Evolutionary conservation across 2,888 invertebrate species (phyloP), one percentile per base, ranked within the genome.

Genomic region (Drosophila kokeensis): DNA sequence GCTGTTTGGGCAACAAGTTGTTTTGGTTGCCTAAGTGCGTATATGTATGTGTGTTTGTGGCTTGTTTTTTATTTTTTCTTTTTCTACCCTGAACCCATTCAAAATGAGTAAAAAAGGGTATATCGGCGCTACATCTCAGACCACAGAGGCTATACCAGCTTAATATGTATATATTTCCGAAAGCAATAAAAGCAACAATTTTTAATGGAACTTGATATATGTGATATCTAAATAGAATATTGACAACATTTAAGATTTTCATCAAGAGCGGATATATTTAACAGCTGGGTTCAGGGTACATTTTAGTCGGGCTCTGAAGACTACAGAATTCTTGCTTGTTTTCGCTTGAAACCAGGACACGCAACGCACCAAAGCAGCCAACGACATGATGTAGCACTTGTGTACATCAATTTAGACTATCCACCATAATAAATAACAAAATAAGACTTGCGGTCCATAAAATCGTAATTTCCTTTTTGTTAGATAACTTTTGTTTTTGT

Each of bases 1-100:
- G 52, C 57, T 57, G 34, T 65, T 58, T 50, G 65, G 61, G 89
- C 84, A 84, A 86, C 84, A 84, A 84, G 84, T 84, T 81, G 83
- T 62, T 79, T 27, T 29, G 45, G 11, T 11, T 38, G 34, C 36
- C 34, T 50, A 10, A 27, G 24, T n/a, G 27, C 21, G 40, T 53
- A 18, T 60, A 11, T 67, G 59, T 60, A 11, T 67, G 59, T 61
- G 36, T 42, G 30, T 54, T 34, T 73, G 69, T 66, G 59, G 38
- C 32, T 36, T 66, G 62, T 62, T 69, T 62, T 69, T 36, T 60
- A 6, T 15, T 36, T 29, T 24, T 38, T 38, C 21, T 7, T 13
- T 30, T 34, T 1, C 38, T 11, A 24, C 24, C 8, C 10, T 40
- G 40, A n/a, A n/a, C 10, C 15, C 15, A 45, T 45, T 45, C 24